Evolutionary conservation across 2,888 invertebrate species (phyloP).

Genomic region (Plutella xylostella): DNA sequence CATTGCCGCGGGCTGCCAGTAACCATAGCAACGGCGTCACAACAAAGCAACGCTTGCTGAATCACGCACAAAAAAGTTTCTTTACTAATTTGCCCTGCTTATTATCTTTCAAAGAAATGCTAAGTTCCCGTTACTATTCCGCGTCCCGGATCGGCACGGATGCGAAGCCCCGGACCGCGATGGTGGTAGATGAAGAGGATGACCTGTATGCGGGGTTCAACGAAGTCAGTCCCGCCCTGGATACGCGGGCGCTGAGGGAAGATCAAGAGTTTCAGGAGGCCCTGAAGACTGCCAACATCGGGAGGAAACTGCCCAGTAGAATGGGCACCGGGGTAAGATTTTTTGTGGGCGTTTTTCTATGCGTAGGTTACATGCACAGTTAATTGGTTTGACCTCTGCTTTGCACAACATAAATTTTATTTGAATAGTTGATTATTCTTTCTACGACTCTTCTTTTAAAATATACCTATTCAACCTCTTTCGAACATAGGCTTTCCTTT

Average conservation of each 20-base stretch:
- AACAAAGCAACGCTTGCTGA: constrained; percentile 30
- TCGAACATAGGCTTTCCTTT: too few species aligned
- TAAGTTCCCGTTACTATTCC: constrained; percentile 53
- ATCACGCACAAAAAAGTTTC: constrained; percentile 7
- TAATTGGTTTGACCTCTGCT: too few species aligned
- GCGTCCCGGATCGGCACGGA: constrained; percentile 48
- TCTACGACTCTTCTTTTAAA: too few species aligned
- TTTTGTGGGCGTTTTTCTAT: background rate
- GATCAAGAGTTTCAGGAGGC: constrained; percentile 83
- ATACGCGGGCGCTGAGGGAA: constrained; percentile 75
- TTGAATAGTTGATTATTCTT: too few species aligned
- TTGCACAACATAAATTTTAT: too few species aligned
- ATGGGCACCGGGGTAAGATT: constrained; percentile 53
- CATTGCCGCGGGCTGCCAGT: constrained; percentile 19
- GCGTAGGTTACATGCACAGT: too few species aligned
- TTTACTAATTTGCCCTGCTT: background rate
- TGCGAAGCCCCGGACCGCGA: constrained; percentile 47
- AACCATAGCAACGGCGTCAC: constrained; percentile 56
- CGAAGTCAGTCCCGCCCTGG: constrained; percentile 74
- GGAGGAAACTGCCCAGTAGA: constrained; percentile 73
- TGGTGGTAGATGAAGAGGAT: constrained; percentile 66
- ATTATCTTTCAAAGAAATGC: constrained; percentile 27
- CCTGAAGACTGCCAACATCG: constrained; percentile 78
- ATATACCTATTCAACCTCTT: too few species aligned
- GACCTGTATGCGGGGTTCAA: constrained; percentile 78